Evolutionary conservation across 2,888 invertebrate species (phyloP).

Genomic region (Eugnorisma glareosa): DNA sequence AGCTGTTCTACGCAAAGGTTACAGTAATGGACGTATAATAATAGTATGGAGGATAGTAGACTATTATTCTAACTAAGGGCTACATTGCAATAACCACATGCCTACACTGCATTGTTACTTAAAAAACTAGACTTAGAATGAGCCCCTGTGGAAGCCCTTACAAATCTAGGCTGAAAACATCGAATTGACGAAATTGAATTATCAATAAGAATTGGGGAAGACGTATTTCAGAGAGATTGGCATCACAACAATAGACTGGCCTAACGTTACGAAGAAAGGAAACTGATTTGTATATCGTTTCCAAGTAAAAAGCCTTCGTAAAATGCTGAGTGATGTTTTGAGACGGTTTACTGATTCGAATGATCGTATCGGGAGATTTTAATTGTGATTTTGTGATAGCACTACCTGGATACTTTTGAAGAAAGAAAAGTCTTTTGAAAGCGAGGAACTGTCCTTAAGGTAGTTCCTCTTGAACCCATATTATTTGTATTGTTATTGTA

Average conservation of each 20-base stretch:
- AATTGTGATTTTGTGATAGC: background rate
- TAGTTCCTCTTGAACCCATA: background rate
- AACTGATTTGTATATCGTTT: slow-evolving; percentile 30
- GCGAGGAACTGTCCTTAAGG: background rate
- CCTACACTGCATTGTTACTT: background rate
- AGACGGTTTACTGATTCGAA: slow-evolving; percentile 6
- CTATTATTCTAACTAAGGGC: background rate
- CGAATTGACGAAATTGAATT: slow-evolving; percentile 6
- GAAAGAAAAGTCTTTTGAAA: background rate
- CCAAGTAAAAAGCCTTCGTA: slow-evolving; percentile 4
- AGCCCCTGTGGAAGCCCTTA: background rate
- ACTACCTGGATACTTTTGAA: background rate
- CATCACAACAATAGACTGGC: slow-evolving; percentile 26
- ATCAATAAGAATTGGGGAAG: background rate
- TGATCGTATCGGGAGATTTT: slow-evolving; percentile 16
- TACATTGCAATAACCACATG: slow-evolving; percentile 1
- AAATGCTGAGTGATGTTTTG: slow-evolving; percentile 6
- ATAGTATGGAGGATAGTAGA: slow-evolving; percentile 6
- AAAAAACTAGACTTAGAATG: background rate
- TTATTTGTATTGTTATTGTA: background rate
- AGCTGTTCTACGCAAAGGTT: slow-evolving; percentile 40
- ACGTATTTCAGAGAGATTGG: slow-evolving; percentile 6
- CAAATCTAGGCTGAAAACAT: background rate
- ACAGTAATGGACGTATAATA: slow-evolving; percentile 29
- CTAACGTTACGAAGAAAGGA: slow-evolving; percentile 12